Base-by-base conservation (phyloP, 2,888 invertebrate genomes). In the Cloeon dipterum region DNA sequence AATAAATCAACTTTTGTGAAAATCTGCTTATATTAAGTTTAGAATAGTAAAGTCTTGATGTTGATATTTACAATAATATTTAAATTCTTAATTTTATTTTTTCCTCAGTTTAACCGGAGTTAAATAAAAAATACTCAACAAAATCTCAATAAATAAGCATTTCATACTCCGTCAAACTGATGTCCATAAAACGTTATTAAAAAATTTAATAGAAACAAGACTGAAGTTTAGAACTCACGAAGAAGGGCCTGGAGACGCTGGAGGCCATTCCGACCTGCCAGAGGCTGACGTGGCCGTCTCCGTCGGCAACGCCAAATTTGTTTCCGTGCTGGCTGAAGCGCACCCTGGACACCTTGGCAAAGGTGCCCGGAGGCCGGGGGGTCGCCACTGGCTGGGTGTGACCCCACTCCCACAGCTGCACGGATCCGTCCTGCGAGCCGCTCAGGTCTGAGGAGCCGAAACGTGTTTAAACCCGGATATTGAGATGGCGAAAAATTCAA, bases 331-430 rank as follows among this genome's bases (percentile, higher is more conserved):
- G 82, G 34, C 86, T 88, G 63, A 94, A 94, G 40, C 85, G 69
- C n/a, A 93, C 86, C 44, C 89, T 70, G 2, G 91, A 91, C 40
- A 96, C 94, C 61, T 86, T 86, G 21, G 86, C 88, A 57, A 83
- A 91, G 4, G 93, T 89, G 21, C 93, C 93, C 0, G 89, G 73
- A n/a, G 85, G 76, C 26, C 93, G 68, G 2, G 91, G 89, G 17
- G 77, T 75, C 50, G 88, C 81, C 11, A 93, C 82, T 26, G 85
- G 79, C 42, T 82, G 79, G 35, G 75, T 71, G 58, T 93, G 93
- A 5, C 88, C 89, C 94, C 96, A 98, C 61, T 98, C 96, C 93
- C 96, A 91, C 43, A 94, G 66, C 46, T 83, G 78, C 2, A 94
- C 91, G 0, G 91, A 89, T 7, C 94, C 93, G 61, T 94, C 94